Evolutionary conservation across 2,888 invertebrate genomes (phyloP), one percentile per base, ranked within the genome.

Genomic region (Euplagia quadripunctaria): DNA sequence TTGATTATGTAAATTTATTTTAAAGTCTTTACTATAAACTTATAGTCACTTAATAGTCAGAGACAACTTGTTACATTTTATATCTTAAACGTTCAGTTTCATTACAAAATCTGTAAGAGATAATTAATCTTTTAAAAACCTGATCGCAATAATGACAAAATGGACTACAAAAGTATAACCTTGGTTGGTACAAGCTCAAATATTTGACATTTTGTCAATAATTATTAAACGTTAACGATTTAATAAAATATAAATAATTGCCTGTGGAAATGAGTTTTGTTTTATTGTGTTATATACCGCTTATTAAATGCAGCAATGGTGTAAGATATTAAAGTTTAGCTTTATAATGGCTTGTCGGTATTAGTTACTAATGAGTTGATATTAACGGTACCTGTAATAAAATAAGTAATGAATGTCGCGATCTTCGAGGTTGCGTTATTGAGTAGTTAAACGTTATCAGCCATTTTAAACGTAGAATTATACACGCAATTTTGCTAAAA

Each of bases 71-170:
- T 49, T 63, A 43, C 20, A 67, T 63, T 67, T 68, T 52, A 41
- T 68, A 63, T 61, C 8, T 67, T 20, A 61, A 66, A 11, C 46
- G 41, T 58, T 55, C 17, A 67, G 51, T 82, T 77, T 70, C 31
- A 58, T 74, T 74, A 66, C 70, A 76, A 82, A 82, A 74, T 79
- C 71, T 71, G 71, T 71, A 71, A 73, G 42, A 78, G 69, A 74
- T 77, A 81, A 82, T 82, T 82, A 82, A 82, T 81, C 74, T 82
- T 79, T 72, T 70, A 76, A 77, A 58, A 82, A 82, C 81, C 75
- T 66, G 82, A 72, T 77, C 66, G 55, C 20, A 55, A 14, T 77
- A 78, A 73, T 77, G 65, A 77, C 74, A 71, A 74, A 65, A 73
- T 71, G 9, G 11, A 65, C 65, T 71, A 52, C 67, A 65, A 70